Conservation (phyloP, 2,888 invertebrate species). For the Ellobium chinense region DNA sequence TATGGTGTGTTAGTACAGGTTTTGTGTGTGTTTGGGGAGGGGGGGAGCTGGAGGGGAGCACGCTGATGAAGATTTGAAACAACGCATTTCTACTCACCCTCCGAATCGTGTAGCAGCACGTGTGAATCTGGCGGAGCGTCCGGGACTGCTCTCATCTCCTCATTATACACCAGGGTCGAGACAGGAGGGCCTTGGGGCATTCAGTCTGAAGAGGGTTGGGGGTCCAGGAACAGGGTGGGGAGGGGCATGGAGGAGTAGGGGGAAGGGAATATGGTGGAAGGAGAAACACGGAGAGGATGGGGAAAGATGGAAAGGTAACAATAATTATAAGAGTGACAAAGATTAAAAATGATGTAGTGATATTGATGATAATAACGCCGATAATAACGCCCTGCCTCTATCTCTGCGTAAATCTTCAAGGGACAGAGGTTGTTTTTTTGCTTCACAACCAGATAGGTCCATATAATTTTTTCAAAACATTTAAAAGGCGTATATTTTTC, state of each 20-base stretch:
- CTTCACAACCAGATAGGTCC: too few relatives aligned
- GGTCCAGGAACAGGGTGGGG: background rate
- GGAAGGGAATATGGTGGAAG: background rate
- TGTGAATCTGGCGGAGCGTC: conserved; percentile 23
- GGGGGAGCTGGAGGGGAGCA: background rate
- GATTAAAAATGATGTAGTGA: background rate
- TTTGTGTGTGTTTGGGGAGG: too few relatives aligned
- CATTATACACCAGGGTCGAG: conserved; percentile 25
- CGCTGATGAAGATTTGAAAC: background rate
- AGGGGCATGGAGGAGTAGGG: background rate
- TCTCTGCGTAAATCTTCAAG: too few relatives aligned
- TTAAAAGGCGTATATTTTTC: too few relatives aligned
- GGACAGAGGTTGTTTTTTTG: too few relatives aligned
- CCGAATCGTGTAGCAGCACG: conserved; percentile 33
- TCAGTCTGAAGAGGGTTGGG: conserved; percentile 3
- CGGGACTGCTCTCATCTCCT: conserved; percentile 38
- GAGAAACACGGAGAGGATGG: background rate
- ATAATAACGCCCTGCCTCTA: too few relatives aligned
- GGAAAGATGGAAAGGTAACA: background rate
- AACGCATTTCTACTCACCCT: conserved; percentile 19
- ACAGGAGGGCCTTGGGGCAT: conserved; percentile 10
- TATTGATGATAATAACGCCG: background rate
- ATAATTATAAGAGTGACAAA: background rate
- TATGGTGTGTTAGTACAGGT: too few relatives aligned
- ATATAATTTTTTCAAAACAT: too few relatives aligned